A percentile compares a stretch with the other conserved stretches of the same genome.
These are phyloP conservation scores for Prunella himalayana DNA, from an alignment of 2,113 vertebrate species.

Conservation along the genomic window DNA sequence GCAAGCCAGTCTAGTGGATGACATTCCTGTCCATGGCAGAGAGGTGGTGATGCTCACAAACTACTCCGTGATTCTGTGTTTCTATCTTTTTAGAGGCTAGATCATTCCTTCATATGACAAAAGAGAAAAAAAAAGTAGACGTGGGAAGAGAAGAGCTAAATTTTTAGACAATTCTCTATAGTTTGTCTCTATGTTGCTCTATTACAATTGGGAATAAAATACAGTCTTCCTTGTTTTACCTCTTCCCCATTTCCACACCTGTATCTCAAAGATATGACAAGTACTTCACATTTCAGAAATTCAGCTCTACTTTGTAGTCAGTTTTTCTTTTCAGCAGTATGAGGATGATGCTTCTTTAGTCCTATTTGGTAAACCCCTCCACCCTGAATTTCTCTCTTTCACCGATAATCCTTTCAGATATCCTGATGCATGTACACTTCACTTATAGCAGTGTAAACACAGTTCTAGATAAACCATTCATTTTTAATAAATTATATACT, in stretches of 20 bases:
- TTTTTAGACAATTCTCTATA: background rate
- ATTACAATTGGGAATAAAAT: background rate
- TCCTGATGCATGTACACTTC: background rate
- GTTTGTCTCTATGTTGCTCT: background rate
- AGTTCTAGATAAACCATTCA: background rate
- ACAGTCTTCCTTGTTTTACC: background rate
- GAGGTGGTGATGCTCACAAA: background rate
- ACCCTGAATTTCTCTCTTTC: background rate
- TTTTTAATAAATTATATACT: background rate
- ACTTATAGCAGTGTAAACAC: background rate
- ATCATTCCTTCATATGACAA: background rate
- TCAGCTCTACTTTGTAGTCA: background rate
- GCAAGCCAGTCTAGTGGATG: background rate
- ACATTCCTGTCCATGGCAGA: background rate
- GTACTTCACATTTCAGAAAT: background rate
- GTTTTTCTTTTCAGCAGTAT: background rate
- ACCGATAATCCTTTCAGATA: background rate
- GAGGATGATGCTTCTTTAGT: background rate
- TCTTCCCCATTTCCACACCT: background rate
- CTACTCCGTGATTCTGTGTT: rapidly evolving
- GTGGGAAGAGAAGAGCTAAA: background rate
- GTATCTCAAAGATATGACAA: background rate
- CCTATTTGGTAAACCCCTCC: background rate
- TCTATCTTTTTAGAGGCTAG: background rate
- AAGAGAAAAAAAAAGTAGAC: background rate